These are phyloP conservation scores for Pseudorasbora parva DNA, from an alignment of 2,113 vertebrate species.

Conservation along the genomic window DNA sequence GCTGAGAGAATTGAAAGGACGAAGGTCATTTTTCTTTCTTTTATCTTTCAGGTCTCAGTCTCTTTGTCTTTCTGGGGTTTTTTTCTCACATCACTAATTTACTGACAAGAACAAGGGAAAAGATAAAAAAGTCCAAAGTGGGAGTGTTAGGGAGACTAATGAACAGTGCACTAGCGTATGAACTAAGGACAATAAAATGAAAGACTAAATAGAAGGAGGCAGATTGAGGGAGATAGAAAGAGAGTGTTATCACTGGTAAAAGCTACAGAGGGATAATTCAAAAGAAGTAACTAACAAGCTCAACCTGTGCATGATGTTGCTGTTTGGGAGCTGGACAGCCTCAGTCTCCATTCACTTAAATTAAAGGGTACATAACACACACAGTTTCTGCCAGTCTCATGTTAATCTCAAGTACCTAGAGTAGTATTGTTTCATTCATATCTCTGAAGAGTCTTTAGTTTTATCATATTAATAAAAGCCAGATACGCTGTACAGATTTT, in stretches of 20 bases:
- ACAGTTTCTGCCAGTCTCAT: too few relatives aligned
- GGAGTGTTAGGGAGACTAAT: background rate
- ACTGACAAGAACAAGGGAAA: constrained; percentile 19
- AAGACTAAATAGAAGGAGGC: background rate
- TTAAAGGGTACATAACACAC: background rate
- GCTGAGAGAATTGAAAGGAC: constrained; percentile 4
- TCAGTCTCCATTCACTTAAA: background rate
- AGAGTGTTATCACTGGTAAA: background rate
- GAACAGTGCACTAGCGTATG: background rate
- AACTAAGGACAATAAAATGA: constrained; percentile 5
- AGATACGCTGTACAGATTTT: too few relatives aligned
- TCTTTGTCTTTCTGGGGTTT: constrained; percentile 23
- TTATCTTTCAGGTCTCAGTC: constrained; percentile 21
- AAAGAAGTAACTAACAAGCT: background rate
- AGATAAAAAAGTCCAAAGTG: constrained; percentile 17
- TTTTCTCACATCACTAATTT: background rate
- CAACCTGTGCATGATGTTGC: too few relatives aligned
- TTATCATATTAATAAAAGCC: too few relatives aligned
- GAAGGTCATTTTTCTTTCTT: constrained; percentile 42
- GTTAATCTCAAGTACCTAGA: too few relatives aligned
- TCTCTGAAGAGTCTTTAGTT: too few relatives aligned
- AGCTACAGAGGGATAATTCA: background rate
- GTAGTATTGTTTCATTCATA: too few relatives aligned
- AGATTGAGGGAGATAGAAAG: background rate
- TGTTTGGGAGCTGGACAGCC: background rate